Evolutionary conservation across 2,888 invertebrate species (phyloP).

Genomic region (Cosmia trapezina): DNA sequence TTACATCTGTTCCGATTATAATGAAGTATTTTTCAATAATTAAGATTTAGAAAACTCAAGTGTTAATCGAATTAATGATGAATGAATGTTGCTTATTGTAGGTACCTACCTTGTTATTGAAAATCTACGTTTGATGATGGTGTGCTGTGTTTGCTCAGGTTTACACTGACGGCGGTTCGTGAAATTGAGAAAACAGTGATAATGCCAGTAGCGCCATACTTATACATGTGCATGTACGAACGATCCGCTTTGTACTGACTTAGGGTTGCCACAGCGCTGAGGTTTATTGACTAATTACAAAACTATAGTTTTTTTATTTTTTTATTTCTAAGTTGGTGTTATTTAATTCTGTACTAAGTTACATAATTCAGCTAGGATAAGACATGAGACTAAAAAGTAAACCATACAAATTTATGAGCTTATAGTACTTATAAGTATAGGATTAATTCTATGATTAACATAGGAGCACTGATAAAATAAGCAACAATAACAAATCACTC

Average conservation of each 20-base stretch:
- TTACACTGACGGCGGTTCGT: constrained; percentile 2
- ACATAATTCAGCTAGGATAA: not conserved
- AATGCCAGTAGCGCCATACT: constrained; percentile 28
- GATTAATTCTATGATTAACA: not conserved
- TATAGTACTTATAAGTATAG: not conserved
- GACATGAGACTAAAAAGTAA: not conserved
- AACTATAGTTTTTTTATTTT: not conserved
- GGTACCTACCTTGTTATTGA: constrained; percentile 7
- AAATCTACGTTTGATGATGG: constrained; percentile 16
- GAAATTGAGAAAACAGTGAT: constrained; percentile 58
- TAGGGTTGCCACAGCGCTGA: constrained; percentile 27
- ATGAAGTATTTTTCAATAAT: too few relatives aligned
- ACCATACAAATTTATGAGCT: not conserved
- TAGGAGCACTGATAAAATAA: not conserved
- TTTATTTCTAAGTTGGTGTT: not conserved
- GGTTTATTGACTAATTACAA: not conserved
- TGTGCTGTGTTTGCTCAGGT: constrained; percentile 19
- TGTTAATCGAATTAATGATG: too few relatives aligned
- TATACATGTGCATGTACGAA: constrained; percentile 17
- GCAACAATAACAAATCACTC: constrained; percentile 1
- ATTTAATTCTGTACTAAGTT: not conserved
- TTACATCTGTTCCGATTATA: too few relatives aligned
- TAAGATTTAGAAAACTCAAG: too few relatives aligned
- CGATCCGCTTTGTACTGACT: not conserved
- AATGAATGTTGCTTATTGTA: too few relatives aligned